Percentiles rank a stretch among this genome's conserved stretches.
These are phyloP conservation scores for Muscicapa adusta DNA, from an alignment of 2,113 vertebrate genomes.

Conservation along the genomic window DNA sequence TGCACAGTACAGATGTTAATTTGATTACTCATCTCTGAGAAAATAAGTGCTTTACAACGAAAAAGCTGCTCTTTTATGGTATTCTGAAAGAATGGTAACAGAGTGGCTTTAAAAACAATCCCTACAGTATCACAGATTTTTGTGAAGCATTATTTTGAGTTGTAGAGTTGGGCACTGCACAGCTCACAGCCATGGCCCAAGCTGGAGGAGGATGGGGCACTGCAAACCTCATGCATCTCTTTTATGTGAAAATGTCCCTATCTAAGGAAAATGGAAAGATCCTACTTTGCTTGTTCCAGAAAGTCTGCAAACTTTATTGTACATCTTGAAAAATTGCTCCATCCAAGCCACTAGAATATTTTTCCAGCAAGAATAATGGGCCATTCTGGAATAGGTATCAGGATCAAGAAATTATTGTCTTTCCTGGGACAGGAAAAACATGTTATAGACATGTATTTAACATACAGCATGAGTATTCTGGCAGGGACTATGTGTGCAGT, in stretches of 20 bases:
- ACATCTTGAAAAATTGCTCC: neutral
- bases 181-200: neutral
- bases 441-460: neutral
- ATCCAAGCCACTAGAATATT: neutral
- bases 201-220: neutral
- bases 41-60: constrained; percentile 22
- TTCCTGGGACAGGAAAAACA: neutral
- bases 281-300: neutral
- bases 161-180: neutral
- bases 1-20: constrained; percentile 56
- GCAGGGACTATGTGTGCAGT: neutral
- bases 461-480: neutral
- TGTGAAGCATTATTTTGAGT: neutral
- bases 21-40: constrained; percentile 44
- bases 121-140: neutral
- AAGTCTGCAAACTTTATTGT: neutral
- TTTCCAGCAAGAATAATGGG: neutral
- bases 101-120: neutral
- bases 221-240: neutral
- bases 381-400: neutral
- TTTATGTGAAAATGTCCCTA: neutral
- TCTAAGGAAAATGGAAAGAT: neutral
- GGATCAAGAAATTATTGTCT: neutral
- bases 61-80: neutral
- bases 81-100: neutral